These are phyloP conservation scores for Trichogramma dendrolimi DNA, from an alignment of 2,888 invertebrate genomes.

Conservation along the genomic window DNA sequence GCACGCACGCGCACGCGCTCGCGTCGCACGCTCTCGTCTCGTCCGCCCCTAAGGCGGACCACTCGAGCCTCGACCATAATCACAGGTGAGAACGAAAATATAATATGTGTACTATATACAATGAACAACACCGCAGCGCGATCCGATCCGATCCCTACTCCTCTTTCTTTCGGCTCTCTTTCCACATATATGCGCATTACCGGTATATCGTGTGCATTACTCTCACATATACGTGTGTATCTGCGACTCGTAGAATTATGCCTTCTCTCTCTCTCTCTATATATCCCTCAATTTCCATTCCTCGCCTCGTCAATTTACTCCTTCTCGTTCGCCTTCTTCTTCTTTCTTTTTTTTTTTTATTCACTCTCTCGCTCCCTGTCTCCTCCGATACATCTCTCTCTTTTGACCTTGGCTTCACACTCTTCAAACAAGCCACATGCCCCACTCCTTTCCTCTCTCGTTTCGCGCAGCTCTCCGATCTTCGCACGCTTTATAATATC, in stretches of 20 bases:
- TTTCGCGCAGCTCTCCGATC: background rate
- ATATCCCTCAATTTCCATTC: background rate
- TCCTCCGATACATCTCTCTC: background rate
- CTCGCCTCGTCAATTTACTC: conserved; percentile 26
- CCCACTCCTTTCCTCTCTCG: background rate
- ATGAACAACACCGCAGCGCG: background rate
- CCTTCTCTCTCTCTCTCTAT: too few relatives aligned
- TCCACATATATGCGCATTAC: too few relatives aligned
- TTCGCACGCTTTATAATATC: too few relatives aligned
- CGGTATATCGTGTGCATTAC: too few relatives aligned
- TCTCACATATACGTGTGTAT: too few relatives aligned
- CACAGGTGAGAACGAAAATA: conserved; percentile 59
- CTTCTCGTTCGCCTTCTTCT: conserved; percentile 3
- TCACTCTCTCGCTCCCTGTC: background rate
- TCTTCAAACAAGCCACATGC: background rate
- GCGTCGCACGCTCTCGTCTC: conserved; percentile 78
- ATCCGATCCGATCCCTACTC: background rate
- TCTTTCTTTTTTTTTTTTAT: background rate
- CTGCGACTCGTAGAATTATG: too few relatives aligned
- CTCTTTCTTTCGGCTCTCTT: background rate
- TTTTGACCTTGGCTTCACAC: too few relatives aligned
- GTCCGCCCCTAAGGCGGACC: conserved; percentile 72
- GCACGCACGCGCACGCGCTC: conserved; percentile 71
- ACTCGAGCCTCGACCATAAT: conserved; percentile 61
- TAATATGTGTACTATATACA: too few relatives aligned